Evolutionary conservation across 2,888 invertebrate genomes (phyloP), one percentile per base, ranked within the genome.

Genomic region (Chalcis sispes): DNA sequence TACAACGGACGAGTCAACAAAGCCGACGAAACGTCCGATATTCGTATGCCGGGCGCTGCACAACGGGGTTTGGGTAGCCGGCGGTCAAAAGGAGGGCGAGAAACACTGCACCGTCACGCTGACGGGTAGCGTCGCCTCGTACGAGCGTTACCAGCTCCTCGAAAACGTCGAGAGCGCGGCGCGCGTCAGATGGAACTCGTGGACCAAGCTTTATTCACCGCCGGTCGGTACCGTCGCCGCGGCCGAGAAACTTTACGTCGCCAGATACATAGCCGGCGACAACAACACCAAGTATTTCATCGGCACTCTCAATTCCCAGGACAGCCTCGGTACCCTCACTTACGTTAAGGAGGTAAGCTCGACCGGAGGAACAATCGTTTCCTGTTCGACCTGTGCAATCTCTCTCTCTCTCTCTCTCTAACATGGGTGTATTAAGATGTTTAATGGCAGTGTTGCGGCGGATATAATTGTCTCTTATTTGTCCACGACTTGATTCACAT

Each of bases 131-230:
- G 92, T 90, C 32, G 91, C 91, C 82, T 89, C 90, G 71, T 91
- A 92, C 84, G 87, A 91, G 46, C 86, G 87, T 67, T 94, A 94
- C 86, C 94, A 95, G 85, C 91, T 95, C 29, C 90, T 96, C 64
- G 92, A 95, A 85, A 96, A 95, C 86, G 92, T 93, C 78, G 95
- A 95, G 82, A 93, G 93, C 80, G 93, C 95, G 75, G 95, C 94
- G 0, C 91, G 94, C 72, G 90, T 96, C 54, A 92, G 91, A 78
- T 96, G 96, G 96, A 91, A 91, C 54, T 89, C 90, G n/a, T 95
- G 95, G 94, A 90, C 91, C 79, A 94, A 93, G 86, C 95, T 93
- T 85, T 90, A 90, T 1, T 86, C 89, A 13, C 91, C 92, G 76
- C 94, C 94, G 0, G 90, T 91, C 75, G 95, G 95, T 5, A 92